These are phyloP conservation scores for Taenaris catops DNA, from an alignment of 2,888 invertebrate genomes.

Conservation along the genomic window DNA sequence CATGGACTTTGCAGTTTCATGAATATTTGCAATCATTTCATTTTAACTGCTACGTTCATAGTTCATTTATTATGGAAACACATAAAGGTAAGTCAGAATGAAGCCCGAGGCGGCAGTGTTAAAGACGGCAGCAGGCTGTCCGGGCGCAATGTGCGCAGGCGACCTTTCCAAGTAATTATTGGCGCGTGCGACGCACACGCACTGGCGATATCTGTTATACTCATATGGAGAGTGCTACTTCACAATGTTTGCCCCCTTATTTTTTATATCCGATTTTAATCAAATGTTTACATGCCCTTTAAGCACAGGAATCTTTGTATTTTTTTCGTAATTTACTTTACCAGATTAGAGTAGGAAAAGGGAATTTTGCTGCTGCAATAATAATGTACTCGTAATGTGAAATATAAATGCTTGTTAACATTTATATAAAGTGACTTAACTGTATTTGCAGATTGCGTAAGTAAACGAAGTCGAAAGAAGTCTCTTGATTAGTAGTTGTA, in stretches of 20 bases:
- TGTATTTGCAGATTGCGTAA: too few species aligned
- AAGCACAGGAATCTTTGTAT: conserved; percentile 6
- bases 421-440: too few species aligned
- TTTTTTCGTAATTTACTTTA: neutral
- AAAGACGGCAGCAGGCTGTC: conserved; percentile 18
- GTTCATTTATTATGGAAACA: conserved; percentile 5
- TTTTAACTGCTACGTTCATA: conserved; percentile 3
- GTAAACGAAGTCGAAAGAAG: too few species aligned
- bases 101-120: conserved; percentile 18
- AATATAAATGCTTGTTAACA: too few species aligned
- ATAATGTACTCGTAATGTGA: too few species aligned
- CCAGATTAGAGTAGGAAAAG: too few species aligned
- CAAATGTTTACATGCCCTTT: conserved; percentile 23
- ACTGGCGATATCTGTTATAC: conserved; percentile 38
- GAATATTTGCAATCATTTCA: conserved; percentile 14
- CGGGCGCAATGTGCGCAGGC: conserved; percentile 68
- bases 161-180: conserved; percentile 72
- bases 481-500: too few species aligned
- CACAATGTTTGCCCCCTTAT: conserved; percentile 46
- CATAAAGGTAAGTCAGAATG: conserved; percentile 16
- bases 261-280: conserved; percentile 60
- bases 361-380: too few species aligned
- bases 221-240: conserved; percentile 58
- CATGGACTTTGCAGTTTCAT: too few species aligned
- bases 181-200: conserved; percentile 56